Conservation (phyloP, 2,113 vertebrate species). For the Albula glossodonta region DNA sequence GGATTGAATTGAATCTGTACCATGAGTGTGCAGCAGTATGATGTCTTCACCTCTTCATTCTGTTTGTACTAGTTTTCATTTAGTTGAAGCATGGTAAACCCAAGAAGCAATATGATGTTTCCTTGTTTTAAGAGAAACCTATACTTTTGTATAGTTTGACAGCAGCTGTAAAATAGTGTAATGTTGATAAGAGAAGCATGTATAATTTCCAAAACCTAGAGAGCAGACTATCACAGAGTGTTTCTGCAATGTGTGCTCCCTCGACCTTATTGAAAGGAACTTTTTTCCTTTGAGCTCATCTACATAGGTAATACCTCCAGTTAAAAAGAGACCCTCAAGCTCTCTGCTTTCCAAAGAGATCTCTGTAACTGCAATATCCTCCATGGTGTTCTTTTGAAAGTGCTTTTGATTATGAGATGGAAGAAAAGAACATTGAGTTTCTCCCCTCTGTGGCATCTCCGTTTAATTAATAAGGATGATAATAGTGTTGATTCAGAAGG, state of each 20-base stretch:
- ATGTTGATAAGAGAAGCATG: background rate
- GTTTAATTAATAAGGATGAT: constrained; percentile 12
- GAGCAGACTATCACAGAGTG: background rate
- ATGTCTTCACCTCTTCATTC: too few species aligned
- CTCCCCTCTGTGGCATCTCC: background rate
- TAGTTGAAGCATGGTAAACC: too few species aligned
- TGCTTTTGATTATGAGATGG: constrained; percentile 3
- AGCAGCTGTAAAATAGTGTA: background rate
- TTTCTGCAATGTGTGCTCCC: background rate
- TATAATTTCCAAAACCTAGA: background rate
- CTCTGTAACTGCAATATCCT: background rate
- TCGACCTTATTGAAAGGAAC: background rate
- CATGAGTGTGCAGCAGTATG: too few species aligned
- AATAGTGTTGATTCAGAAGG: constrained; percentile 1
- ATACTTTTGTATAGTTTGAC: too few species aligned
- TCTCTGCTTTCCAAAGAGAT: background rate
- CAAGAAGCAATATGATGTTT: too few species aligned
- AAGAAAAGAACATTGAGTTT: background rate
- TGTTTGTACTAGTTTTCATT: too few species aligned
- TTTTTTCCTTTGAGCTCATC: background rate
- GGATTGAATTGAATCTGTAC: too few species aligned
- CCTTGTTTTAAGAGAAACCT: too few species aligned
- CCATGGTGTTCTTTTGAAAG: background rate
- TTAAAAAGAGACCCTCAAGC: background rate
- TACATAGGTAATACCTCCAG: background rate